These are phyloP conservation scores for Microcebus ravelobensis DNA, from an alignment of 2,113 vertebrate species.

Conservation along the genomic window DNA sequence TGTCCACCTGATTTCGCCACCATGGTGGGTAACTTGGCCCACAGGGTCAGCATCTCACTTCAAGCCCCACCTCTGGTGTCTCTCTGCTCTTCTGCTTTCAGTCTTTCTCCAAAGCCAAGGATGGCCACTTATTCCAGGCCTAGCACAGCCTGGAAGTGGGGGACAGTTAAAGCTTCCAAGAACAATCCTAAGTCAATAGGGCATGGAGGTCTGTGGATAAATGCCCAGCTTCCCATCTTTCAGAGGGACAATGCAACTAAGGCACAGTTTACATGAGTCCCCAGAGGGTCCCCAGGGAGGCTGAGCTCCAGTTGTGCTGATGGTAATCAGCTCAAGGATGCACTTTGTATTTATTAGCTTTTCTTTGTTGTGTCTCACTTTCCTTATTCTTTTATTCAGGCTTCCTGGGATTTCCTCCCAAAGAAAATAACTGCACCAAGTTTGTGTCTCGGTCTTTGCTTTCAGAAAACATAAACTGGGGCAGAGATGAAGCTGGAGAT, in stretches of 20 bases:
- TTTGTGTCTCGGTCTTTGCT: neutral
- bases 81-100: neutral
- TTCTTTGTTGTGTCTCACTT: neutral
- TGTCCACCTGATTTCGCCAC: neutral
- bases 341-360: accelerated
- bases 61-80: neutral
- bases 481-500: neutral
- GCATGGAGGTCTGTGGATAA: neutral
- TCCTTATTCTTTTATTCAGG: neutral
- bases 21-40: neutral
- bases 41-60: neutral
- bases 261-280: neutral
- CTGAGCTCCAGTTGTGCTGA: neutral
- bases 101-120: neutral
- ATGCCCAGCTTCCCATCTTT: neutral
- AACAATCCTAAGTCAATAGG: neutral
- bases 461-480: neutral
- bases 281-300: neutral
- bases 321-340: accelerated
- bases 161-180: neutral
- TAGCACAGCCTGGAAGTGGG: neutral
- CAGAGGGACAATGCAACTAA: neutral
- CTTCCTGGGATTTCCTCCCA: neutral
- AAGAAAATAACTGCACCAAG: neutral
- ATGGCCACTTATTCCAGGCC: neutral